Evolutionary conservation across 2,797 vertebrate species (phyloP).

Genomic region (Serranus cabrilla): DNA sequence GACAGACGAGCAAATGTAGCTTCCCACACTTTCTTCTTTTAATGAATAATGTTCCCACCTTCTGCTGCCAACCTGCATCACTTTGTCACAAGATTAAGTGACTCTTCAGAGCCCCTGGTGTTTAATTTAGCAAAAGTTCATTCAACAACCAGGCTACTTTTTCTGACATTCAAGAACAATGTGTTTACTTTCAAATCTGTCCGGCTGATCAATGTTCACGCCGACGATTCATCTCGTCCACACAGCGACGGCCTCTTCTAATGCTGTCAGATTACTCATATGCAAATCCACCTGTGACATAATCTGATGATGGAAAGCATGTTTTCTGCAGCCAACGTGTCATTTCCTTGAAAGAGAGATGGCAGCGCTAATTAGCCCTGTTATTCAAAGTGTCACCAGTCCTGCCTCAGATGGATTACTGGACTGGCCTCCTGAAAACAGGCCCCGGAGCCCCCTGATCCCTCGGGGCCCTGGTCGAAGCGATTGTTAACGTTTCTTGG

Average conservation of each 20-base stretch:
- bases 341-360: slow-evolving; percentile 22
- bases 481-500: background rate
- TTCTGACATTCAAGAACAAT: slow-evolving; percentile 40
- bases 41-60: slow-evolving; percentile 52
- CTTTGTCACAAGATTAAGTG: slow-evolving; percentile 59
- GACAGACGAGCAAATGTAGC: slow-evolving; percentile 19
- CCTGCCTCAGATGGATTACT: slow-evolving; percentile 21
- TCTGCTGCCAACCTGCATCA: slow-evolving; percentile 40
- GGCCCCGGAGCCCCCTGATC: background rate
- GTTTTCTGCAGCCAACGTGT: slow-evolving; percentile 22
- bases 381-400: slow-evolving; percentile 17
- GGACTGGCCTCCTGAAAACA: background rate
- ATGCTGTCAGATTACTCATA: slow-evolving; percentile 48
- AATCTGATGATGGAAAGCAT: slow-evolving; percentile 32
- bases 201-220: slow-evolving; percentile 6
- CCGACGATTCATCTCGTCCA: slow-evolving; percentile 33
- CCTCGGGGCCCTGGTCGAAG: background rate
- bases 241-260: slow-evolving; percentile 9
- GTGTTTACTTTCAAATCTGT: slow-evolving; percentile 35
- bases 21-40: slow-evolving; percentile 40
- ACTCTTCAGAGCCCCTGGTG: slow-evolving; percentile 44
- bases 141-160: slow-evolving; percentile 34
- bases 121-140: slow-evolving; percentile 63
- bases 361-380: slow-evolving; percentile 6
- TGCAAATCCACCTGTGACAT: slow-evolving; percentile 47